Percentiles rank a stretch among this genome's conserved stretches.
phyloP scores from a whole-genome alignment of 2,888 invertebrate genomes.

The Spicauda simplicius region DNA sequence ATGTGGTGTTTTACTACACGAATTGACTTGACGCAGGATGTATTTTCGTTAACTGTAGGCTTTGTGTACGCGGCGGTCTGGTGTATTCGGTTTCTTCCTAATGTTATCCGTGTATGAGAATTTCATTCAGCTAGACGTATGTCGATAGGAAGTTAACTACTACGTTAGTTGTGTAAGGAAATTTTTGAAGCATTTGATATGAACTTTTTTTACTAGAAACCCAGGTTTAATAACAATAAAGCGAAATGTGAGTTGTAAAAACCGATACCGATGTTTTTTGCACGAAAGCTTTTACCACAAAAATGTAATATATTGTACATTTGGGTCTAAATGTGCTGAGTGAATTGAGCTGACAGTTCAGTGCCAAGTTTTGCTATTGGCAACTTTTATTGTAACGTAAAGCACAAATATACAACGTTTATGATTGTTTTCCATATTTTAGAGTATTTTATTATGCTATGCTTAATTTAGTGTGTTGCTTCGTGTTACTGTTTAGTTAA shows the following conservation, averaged over 20 bases:
- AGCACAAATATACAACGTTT: constrained; percentile 64
- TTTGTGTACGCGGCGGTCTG: constrained; percentile 79
- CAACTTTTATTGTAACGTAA: constrained; percentile 59
- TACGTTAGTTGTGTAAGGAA: constrained; percentile 84
- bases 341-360: constrained; percentile 80
- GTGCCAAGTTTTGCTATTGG: constrained; percentile 84
- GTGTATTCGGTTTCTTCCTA: constrained; percentile 77
- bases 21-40: constrained; percentile 75
- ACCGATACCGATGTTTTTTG: constrained; percentile 78
- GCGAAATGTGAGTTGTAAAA: constrained; percentile 78
- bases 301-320: constrained; percentile 85
- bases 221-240: constrained; percentile 68
- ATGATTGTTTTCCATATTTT: constrained; percentile 77
- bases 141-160: constrained; percentile 76
- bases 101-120: constrained; percentile 73
- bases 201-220: constrained; percentile 85
- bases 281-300: constrained; percentile 80
- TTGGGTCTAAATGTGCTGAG: constrained; percentile 83
- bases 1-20: constrained; percentile 76
- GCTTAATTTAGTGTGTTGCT: constrained; percentile 83
- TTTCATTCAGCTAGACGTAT: constrained; percentile 76
- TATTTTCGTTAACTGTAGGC: constrained; percentile 73
- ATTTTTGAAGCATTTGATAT: constrained; percentile 85
- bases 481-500: constrained; percentile 80
- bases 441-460: constrained; percentile 76